phyloP scores from a whole-genome alignment of 2,888 invertebrate genomes.

The Meteorus colon region DNA sequence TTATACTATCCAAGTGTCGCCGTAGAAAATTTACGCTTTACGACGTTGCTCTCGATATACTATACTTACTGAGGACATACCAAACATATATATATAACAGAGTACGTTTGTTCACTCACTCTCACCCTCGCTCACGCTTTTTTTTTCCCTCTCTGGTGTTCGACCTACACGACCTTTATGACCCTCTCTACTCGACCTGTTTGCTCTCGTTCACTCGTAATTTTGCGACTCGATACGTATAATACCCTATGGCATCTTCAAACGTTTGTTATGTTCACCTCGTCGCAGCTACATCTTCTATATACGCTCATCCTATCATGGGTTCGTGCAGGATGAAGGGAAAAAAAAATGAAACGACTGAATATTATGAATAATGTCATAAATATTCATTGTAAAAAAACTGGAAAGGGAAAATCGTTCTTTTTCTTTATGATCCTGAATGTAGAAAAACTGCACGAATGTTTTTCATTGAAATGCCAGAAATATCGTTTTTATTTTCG shows the following conservation, averaged over 20 bases:
- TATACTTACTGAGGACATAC: slow-evolving; percentile 10
- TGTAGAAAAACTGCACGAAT: too few species aligned
- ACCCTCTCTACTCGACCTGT: slow-evolving; percentile 35
- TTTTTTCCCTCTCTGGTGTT: neutral
- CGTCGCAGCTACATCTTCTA: slow-evolving; percentile 28
- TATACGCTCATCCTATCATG: neutral
- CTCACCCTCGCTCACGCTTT: neutral
- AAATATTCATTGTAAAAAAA: too few species aligned
- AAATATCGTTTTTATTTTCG: too few species aligned
- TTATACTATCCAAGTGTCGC: slow-evolving; percentile 8
- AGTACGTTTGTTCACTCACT: neutral
- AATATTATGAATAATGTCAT: too few species aligned
- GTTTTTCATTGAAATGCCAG: too few species aligned
- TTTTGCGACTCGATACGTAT: slow-evolving; percentile 38
- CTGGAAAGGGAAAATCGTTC: too few species aligned
- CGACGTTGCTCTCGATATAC: slow-evolving; percentile 21
- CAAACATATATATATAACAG: neutral
- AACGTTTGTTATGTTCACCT: slow-evolving; percentile 26
- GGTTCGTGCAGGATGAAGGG: too few species aligned
- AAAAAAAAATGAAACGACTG: too few species aligned
- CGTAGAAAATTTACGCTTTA: slow-evolving; percentile 27
- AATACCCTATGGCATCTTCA: slow-evolving; percentile 20
- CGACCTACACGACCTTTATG: slow-evolving; percentile 37
- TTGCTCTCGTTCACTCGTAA: slow-evolving; percentile 40
- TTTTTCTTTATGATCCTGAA: too few species aligned